Conservation (phyloP, 2,888 invertebrate genomes). For the Drosophila barbarae region DNA sequence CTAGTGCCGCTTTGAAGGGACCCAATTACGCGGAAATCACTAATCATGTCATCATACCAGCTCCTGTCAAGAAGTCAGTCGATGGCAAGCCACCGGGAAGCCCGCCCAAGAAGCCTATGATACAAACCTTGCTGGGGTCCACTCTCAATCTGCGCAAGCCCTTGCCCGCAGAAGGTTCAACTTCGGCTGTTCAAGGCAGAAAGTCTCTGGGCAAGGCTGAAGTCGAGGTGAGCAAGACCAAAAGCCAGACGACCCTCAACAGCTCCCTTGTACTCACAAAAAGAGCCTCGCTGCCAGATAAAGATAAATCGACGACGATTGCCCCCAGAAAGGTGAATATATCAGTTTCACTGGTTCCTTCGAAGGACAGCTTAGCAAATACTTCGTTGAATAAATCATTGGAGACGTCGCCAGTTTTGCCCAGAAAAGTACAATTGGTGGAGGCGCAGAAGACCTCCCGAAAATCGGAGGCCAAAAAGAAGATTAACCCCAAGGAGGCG, state of each 20-base stretch:
- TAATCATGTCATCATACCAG: slow-evolving; percentile 9
- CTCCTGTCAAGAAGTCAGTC: slow-evolving; percentile 6
- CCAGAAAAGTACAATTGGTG: not conserved
- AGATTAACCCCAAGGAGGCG: not conserved
- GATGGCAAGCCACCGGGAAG: not conserved
- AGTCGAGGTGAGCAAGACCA: not conserved
- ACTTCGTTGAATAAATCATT: not conserved
- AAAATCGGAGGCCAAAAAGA: slow-evolving; percentile 10
- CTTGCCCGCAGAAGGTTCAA: not conserved
- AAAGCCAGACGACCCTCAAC: not conserved
- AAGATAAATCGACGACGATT: not conserved
- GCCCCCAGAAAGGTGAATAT: slow-evolving; percentile 25
- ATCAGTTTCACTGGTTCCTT: slow-evolving; percentile 27
- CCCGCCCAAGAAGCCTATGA: slow-evolving; percentile 12
- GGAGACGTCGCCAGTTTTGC: not conserved
- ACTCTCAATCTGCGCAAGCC: slow-evolving; percentile 18
- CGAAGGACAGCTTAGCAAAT: slow-evolving; percentile 5
- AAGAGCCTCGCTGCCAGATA: slow-evolving; percentile 4
- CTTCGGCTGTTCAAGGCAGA: not conserved
- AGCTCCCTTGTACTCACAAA: slow-evolving; percentile 19
- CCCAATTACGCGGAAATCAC: not conserved
- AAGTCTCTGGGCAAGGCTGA: slow-evolving; percentile 5
- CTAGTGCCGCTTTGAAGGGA: not conserved
- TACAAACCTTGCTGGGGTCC: slow-evolving; percentile 26
- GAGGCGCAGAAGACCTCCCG: slow-evolving; percentile 4